Conservation (phyloP, 2,888 invertebrate species). For the Tuta absoluta region DNA sequence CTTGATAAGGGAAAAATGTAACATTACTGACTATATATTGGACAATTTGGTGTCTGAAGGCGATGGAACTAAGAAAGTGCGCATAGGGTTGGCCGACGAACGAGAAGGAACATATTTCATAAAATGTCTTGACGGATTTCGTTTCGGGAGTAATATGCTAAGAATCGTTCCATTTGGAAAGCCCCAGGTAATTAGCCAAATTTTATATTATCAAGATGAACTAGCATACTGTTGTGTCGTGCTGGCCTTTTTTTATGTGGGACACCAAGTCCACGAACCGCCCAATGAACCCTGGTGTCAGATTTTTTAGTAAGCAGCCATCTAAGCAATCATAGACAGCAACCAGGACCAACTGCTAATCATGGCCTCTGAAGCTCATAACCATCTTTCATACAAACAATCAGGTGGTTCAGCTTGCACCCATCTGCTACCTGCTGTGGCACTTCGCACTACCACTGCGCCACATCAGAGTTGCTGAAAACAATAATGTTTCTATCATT, state of each 20-base stretch:
- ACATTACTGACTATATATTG: slow-evolving; percentile 63
- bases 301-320: too few relatives aligned
- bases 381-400: too few relatives aligned
- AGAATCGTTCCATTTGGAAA: slow-evolving; percentile 60
- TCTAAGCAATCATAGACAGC: too few relatives aligned
- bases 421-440: too few relatives aligned
- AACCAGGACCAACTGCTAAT: too few relatives aligned
- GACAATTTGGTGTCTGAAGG: slow-evolving; percentile 57
- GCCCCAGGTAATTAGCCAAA: slow-evolving; percentile 37
- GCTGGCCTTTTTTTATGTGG: not conserved
- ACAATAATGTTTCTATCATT: too few relatives aligned
- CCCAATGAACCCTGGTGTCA: too few relatives aligned
- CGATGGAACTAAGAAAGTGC: slow-evolving; percentile 60
- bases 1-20: slow-evolving; percentile 62
- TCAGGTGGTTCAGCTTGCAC: too few relatives aligned
- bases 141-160: slow-evolving; percentile 52
- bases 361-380: too few relatives aligned
- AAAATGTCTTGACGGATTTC: slow-evolving; percentile 62
- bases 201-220: not conserved
- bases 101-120: slow-evolving; percentile 58
- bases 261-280: too few relatives aligned
- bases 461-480: too few relatives aligned
- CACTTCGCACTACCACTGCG: too few relatives aligned
- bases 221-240: not conserved
- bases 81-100: slow-evolving; percentile 62